Evolutionary conservation across 2,113 vertebrate species (phyloP).

Genomic region (Sander lucioperca): DNA sequence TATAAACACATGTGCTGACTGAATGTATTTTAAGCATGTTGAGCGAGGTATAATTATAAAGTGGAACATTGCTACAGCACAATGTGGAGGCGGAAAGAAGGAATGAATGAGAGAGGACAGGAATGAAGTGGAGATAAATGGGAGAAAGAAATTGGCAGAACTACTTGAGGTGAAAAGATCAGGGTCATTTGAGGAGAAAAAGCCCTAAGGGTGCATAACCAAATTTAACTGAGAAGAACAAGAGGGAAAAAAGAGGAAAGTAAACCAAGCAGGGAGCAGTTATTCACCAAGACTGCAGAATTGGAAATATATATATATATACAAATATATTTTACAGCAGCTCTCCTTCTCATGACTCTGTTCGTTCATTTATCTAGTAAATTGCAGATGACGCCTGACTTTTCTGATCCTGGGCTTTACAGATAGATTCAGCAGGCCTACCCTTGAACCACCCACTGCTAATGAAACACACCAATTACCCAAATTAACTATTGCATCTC

Average conservation of each 20-base stretch:
- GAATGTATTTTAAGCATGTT: slow-evolving; percentile 66
- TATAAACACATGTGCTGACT: slow-evolving; percentile 4
- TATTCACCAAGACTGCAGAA: slow-evolving; percentile 32
- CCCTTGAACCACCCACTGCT: slow-evolving; percentile 69
- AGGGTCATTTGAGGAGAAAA: slow-evolving; percentile 36
- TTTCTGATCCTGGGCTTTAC: slow-evolving; percentile 48
- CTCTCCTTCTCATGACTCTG: slow-evolving; percentile 16
- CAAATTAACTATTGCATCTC: slow-evolving; percentile 75
- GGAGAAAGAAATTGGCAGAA: slow-evolving; percentile 12
- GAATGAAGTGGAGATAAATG: slow-evolving; percentile 24
- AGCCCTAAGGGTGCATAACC: neutral
- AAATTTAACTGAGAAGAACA: slow-evolving; percentile 16
- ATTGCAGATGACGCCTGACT: slow-evolving; percentile 52
- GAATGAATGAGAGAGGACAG: slow-evolving; percentile 34
- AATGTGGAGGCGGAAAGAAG: slow-evolving; percentile 30
- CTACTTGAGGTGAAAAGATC: slow-evolving; percentile 36
- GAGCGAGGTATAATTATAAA: slow-evolving; percentile 75
- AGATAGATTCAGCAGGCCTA: slow-evolving; percentile 43
- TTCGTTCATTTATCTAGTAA: slow-evolving; percentile 51
- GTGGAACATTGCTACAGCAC: slow-evolving; percentile 36
- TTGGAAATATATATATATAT: slow-evolving; percentile 39
- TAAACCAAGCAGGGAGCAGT: slow-evolving; percentile 1
- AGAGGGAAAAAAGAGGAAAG: slow-evolving; percentile 2
- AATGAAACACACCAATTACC: slow-evolving; percentile 74
- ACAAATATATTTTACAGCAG: slow-evolving; percentile 32